A percentile compares a stretch with the other conserved stretches of the same genome.
Evolutionary conservation across 2,113 vertebrate genomes (phyloP).

Genomic region (Vulpes ferrilata): DNA sequence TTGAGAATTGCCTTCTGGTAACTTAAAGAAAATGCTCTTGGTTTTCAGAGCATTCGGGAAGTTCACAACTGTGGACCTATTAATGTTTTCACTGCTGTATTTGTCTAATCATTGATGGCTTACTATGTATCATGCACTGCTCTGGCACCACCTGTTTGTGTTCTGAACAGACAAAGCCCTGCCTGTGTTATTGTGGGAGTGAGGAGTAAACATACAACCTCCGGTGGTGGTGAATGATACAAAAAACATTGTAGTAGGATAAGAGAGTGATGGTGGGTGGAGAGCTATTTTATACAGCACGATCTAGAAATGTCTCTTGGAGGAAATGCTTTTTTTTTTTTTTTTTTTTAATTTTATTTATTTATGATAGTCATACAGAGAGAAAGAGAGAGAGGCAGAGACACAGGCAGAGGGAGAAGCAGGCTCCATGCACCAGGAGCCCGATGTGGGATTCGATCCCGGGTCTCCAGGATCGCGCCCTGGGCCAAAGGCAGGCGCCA

Average conservation of each 20-base stretch:
- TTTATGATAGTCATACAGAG: no score
- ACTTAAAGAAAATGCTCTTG: neutral
- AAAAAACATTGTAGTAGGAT: neutral
- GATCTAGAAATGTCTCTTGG: no score
- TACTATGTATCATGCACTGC: neutral
- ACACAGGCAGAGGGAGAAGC: no score
- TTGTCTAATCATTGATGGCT: neutral
- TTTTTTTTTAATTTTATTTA: no score
- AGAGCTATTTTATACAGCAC: neutral
- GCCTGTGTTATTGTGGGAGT: neutral
- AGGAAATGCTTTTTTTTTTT: neutral
- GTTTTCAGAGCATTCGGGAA: neutral
- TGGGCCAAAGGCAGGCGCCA: no score
- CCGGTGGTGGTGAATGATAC: neutral
- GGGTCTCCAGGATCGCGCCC: no score
- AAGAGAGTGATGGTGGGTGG: neutral
- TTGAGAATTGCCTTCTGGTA: neutral
- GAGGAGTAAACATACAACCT: no score
- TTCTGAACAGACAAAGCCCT: neutral
- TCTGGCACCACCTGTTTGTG: no score
- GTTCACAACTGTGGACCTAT: neutral
- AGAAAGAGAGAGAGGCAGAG: no score
- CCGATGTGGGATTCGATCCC: no score
- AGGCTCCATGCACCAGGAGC: no score
- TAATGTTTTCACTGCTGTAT: neutral